Conservation (phyloP, 2,113 vertebrate genomes). For the Pterocles gutturalis region DNA sequence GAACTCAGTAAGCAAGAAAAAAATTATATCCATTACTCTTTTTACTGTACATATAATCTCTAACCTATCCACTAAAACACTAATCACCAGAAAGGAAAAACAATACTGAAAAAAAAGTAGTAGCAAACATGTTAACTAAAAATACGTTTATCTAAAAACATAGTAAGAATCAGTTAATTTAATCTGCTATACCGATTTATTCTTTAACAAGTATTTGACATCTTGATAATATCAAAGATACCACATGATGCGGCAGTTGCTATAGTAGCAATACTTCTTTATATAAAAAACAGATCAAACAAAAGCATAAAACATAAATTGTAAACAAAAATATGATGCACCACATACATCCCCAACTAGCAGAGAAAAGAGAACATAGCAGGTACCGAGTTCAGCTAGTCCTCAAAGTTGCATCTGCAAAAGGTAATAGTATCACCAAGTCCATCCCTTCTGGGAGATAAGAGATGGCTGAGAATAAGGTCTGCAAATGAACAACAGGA, state of each 20-base stretch:
- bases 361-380: neutral
- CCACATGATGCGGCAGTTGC: constrained; percentile 72
- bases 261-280: constrained; percentile 77
- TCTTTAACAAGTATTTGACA: constrained; percentile 68
- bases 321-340: constrained; percentile 57
- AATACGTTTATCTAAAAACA: constrained; percentile 43
- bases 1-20: constrained; percentile 23
- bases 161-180: constrained; percentile 10
- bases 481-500: neutral
- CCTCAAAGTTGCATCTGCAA: neutral
- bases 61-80: constrained; percentile 29
- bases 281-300: constrained; percentile 73
- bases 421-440: neutral
- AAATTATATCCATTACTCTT: constrained; percentile 33
- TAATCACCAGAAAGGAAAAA: constrained; percentile 6
- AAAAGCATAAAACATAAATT: constrained; percentile 68
- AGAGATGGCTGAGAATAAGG: neutral
- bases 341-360: neutral
- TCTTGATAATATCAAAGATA: constrained; percentile 65
- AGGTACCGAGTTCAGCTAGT: neutral
- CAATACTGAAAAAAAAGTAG: neutral
- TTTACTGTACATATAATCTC: neutral
- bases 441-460: neutral
- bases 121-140: neutral
- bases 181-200: neutral